Percentiles rank a stretch among this genome's conserved stretches.
Conservation (phyloP, 2,888 invertebrate species). For the Hirtodrosophila cameraria region DNA sequence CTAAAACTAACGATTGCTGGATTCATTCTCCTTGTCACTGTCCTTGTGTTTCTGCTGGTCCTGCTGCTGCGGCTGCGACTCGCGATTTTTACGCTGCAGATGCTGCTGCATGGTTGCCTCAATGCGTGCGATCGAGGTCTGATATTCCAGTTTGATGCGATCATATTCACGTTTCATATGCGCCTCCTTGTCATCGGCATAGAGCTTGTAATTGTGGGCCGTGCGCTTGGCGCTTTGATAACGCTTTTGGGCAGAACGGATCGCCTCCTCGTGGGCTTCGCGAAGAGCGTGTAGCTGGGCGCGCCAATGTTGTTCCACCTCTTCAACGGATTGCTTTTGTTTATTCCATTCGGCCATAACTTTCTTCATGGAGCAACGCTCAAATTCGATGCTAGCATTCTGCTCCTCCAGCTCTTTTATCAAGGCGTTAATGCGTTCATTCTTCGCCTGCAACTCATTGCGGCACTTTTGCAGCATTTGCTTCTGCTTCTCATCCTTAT, state of each 20-base stretch:
- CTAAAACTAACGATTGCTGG: constrained; percentile 43
- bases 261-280: constrained; percentile 84
- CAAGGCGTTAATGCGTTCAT: constrained; percentile 82
- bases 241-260: constrained; percentile 86
- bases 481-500: constrained; percentile 79
- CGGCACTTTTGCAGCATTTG: constrained; percentile 75
- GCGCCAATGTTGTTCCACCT: constrained; percentile 84
- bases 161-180: constrained; percentile 87
- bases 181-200: constrained; percentile 87
- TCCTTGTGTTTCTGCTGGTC: constrained; percentile 21
- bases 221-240: constrained; percentile 88
- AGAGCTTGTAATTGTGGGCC: constrained; percentile 88
- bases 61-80: constrained; percentile 39
- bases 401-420: constrained; percentile 79
- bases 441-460: constrained; percentile 83
- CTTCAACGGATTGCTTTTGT: constrained; percentile 85
- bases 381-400: constrained; percentile 83
- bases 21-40: constrained; percentile 59
- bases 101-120: constrained; percentile 75
- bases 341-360: constrained; percentile 84
- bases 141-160: constrained; percentile 87
- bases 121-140: constrained; percentile 75
- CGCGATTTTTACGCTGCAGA: constrained; percentile 71
- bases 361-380: constrained; percentile 84
- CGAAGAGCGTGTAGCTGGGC: constrained; percentile 85